phyloP scores from a whole-genome alignment of 2,888 invertebrate genomes.

The Apomyelois bistriatella region DNA sequence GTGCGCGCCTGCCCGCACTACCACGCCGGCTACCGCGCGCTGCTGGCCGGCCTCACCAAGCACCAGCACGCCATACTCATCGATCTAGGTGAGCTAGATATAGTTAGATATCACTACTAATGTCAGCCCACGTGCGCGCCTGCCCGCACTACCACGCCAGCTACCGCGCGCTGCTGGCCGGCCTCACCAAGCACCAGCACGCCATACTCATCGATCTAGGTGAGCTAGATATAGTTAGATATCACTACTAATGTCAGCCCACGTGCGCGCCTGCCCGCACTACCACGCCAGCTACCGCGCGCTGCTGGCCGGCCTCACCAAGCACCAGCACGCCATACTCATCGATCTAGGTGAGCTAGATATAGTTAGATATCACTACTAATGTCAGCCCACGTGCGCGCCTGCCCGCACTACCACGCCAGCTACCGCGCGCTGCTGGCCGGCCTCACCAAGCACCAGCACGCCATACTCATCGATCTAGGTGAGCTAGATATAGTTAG shows the following conservation, averaged over 20 bases:
- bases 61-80: too few relatives aligned
- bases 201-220: too few relatives aligned
- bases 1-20: too few relatives aligned
- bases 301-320: conserved; percentile 91
- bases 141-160: too few relatives aligned
- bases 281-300: conserved; percentile 89
- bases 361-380: too few relatives aligned
- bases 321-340: conserved; percentile 97
- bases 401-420: conserved; percentile 87
- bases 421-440: conserved; percentile 90
- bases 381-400: conserved; percentile 84
- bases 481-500: conserved; percentile 82
- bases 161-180: conserved; percentile 62
- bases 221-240: too few relatives aligned
- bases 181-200: too few relatives aligned
- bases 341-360: conserved; percentile 90
- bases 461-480: conserved; percentile 96
- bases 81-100: too few relatives aligned
- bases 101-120: too few relatives aligned
- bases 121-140: too few relatives aligned
- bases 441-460: conserved; percentile 96
- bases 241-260: too few relatives aligned
- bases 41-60: neutral
- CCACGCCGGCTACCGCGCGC: conserved; percentile 79
- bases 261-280: conserved; percentile 84